These are phyloP conservation scores for Amphiduros pacificus DNA, from an alignment of 2,888 invertebrate genomes.

Conservation along the genomic window DNA sequence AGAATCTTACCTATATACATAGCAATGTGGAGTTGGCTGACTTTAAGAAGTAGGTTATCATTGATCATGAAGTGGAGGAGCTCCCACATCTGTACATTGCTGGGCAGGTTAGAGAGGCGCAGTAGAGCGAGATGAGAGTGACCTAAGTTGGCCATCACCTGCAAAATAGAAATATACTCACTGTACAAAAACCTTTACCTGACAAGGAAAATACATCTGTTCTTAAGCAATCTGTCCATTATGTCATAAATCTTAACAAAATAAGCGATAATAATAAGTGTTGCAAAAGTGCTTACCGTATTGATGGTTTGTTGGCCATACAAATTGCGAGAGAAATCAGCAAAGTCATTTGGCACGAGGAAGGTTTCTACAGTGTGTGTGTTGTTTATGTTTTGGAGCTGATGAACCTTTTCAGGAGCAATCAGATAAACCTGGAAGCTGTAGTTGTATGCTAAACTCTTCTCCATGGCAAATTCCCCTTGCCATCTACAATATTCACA, in stretches of 20 bases:
- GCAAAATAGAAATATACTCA: too few relatives aligned
- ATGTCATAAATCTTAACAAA: too few relatives aligned
- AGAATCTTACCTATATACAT: constrained; percentile 45
- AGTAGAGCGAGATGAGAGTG: constrained; percentile 42
- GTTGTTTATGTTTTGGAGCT: constrained; percentile 29
- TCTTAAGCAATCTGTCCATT: too few relatives aligned
- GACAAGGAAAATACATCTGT: too few relatives aligned
- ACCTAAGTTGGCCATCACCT: constrained; percentile 35
- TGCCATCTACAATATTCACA: constrained; percentile 40
- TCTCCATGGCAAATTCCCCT: constrained; percentile 41
- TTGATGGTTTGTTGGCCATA: constrained; percentile 51
- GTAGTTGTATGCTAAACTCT: constrained; percentile 40
- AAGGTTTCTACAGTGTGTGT: constrained; percentile 36
- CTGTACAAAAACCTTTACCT: too few relatives aligned
- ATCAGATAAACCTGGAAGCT: constrained; percentile 41
- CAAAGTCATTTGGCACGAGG: constrained; percentile 51
- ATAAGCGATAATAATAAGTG: too few relatives aligned
- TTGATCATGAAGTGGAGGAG: constrained; percentile 47
- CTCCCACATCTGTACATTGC: constrained; percentile 39
- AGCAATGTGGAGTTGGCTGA: constrained; percentile 46
- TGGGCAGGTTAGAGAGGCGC: constrained; percentile 37
- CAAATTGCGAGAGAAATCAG: constrained; percentile 51
- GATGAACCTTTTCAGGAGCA: constrained; percentile 25
- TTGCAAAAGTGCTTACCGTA: too few relatives aligned
- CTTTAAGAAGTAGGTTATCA: constrained; percentile 39